Evolutionary conservation across 1,140 invertebrate species (phyloP).

Genomic region (Probaryconus sp.): DNA sequence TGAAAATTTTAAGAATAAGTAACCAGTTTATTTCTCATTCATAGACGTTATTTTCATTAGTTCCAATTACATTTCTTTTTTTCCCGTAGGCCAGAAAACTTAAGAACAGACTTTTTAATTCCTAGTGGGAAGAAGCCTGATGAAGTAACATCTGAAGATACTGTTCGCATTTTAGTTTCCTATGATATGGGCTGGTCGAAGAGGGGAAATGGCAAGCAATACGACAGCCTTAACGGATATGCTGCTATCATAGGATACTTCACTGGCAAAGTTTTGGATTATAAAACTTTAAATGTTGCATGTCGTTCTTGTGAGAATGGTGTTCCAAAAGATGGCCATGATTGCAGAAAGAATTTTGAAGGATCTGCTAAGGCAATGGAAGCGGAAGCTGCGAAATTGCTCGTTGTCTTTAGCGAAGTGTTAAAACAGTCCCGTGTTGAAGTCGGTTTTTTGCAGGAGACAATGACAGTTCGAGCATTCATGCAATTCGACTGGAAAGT

Average conservation of each 20-base stretch:
- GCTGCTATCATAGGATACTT: constrained; percentile 36
- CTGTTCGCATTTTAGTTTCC: constrained; percentile 40
- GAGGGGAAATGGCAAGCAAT: constrained; percentile 39
- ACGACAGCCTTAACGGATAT: constrained; percentile 50
- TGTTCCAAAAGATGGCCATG: constrained; percentile 18
- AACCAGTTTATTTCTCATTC: too few relatives aligned
- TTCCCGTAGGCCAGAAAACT: constrained; percentile 7
- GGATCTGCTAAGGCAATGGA: constrained; percentile 52
- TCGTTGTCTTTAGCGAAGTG: constrained; percentile 31
- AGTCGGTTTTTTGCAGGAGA: constrained; percentile 38
- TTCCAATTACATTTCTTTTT: constrained; percentile 4
- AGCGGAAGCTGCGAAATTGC: constrained; percentile 26
- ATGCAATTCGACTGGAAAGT: constrained; percentile 22
- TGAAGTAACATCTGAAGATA: constrained; percentile 23
- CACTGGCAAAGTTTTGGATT: constrained; percentile 30
- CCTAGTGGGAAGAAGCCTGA: constrained; percentile 21
- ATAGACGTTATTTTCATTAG: neutral
- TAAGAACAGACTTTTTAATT: constrained; percentile 17
- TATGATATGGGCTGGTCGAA: constrained; percentile 48
- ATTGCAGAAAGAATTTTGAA: constrained; percentile 42
- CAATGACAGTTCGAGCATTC: constrained; percentile 43
- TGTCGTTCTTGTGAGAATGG: constrained; percentile 20
- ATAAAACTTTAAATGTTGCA: constrained; percentile 22
- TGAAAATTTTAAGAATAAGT: too few relatives aligned
- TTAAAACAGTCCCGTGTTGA: constrained; percentile 27